phyloP scores from a whole-genome alignment of 2,797 vertebrate genomes.

The Catamblyrhynchus diadema region DNA sequence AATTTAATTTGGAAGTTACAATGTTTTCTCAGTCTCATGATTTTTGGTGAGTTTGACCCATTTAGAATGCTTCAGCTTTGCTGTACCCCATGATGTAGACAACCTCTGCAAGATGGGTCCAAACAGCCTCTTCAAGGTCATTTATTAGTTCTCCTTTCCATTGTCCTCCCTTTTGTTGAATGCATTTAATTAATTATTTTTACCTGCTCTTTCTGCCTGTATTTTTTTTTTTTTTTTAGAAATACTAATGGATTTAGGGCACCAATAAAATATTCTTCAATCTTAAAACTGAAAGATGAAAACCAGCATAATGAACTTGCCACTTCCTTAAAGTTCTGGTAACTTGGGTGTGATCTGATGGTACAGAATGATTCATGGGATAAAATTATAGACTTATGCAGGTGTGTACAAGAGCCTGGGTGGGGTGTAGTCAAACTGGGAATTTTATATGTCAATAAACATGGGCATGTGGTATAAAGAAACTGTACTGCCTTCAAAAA shows the following conservation, averaged over 20 bases:
- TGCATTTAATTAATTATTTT: constrained; percentile 35
- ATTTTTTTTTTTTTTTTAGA: not conserved
- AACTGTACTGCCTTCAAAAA: constrained; percentile 23
- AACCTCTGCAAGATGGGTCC: not conserved
- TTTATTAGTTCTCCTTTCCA: not conserved
- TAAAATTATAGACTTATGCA: constrained; percentile 76
- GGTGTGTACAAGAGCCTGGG: constrained; percentile 75
- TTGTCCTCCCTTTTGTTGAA: not conserved
- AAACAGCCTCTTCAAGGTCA: not conserved
- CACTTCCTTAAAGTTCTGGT: constrained; percentile 70
- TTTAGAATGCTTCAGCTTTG: not conserved
- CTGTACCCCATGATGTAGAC: not conserved
- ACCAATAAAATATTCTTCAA: constrained; percentile 55
- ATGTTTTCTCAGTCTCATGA: not conserved
- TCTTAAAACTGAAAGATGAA: constrained; percentile 63
- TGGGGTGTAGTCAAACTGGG: constrained; percentile 62
- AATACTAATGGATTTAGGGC: not conserved
- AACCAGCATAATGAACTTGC: constrained; percentile 49
- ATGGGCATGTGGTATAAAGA: constrained; percentile 32
- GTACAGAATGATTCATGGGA: constrained; percentile 72
- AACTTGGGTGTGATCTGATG: constrained; percentile 75
- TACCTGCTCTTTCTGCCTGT: not conserved
- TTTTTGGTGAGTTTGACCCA: not conserved
- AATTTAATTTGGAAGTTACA: constrained; percentile 1
- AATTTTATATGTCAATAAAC: constrained; percentile 67